These are phyloP conservation scores for Eupithecia subfuscata DNA, from an alignment of 2,888 invertebrate genomes.

Conservation along the genomic window DNA sequence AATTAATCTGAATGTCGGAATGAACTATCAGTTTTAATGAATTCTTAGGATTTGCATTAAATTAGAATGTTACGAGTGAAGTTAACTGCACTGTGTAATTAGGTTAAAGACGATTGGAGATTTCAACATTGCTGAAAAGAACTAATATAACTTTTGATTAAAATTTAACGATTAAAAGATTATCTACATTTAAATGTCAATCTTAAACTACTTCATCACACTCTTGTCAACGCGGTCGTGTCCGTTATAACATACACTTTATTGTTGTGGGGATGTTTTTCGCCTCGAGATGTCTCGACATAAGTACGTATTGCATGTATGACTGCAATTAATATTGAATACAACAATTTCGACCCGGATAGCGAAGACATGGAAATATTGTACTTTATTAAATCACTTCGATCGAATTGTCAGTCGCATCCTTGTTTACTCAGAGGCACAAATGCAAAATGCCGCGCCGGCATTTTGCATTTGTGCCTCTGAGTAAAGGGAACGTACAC, in stretches of 20 bases:
- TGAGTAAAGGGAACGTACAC: too few species aligned
- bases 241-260: not conserved
- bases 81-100: not conserved
- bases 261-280: not conserved
- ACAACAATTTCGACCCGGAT: not conserved
- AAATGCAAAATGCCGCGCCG: too few species aligned
- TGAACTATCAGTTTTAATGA: not conserved
- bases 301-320: not conserved
- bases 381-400: not conserved
- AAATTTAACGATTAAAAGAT: not conserved
- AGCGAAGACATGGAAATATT: not conserved
- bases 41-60: not conserved
- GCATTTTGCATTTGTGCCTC: too few species aligned
- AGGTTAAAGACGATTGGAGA: not conserved
- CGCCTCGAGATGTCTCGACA: not conserved
- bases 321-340: too few species aligned
- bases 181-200: too few species aligned
- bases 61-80: constrained; percentile 3
- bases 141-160: not conserved
- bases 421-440: not conserved
- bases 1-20: not conserved
- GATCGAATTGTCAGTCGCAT: not conserved
- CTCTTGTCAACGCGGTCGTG: not conserved
- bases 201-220: not conserved
- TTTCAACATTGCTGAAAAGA: not conserved